phyloP scores from a whole-genome alignment of 2,888 invertebrate species.

The Drosophila buzzatii region DNA sequence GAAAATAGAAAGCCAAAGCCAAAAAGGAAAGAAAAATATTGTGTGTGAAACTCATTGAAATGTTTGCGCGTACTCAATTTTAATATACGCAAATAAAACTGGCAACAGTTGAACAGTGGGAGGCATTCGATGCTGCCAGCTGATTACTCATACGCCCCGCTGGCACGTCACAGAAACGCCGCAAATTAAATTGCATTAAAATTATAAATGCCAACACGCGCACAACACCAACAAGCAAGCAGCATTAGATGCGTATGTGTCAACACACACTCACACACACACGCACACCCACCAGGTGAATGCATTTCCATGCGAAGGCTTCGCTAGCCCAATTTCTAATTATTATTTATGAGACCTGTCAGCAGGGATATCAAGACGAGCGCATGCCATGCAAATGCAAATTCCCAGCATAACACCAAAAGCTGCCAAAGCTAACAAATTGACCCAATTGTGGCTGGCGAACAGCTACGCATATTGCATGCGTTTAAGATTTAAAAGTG shows the following conservation, averaged over 20 bases:
- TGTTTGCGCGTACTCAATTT: conserved; percentile 79
- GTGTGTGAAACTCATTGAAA: conserved; percentile 79
- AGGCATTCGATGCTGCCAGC: conserved; percentile 33
- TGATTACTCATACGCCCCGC: conserved; percentile 75
- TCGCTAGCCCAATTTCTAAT: conserved; percentile 57
- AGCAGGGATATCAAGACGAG: conserved; percentile 34
- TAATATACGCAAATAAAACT: conserved; percentile 62
- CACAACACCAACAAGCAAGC: conserved; percentile 5
- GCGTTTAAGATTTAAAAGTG: not conserved
- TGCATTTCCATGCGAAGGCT: conserved; percentile 56
- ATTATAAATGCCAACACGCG: conserved; percentile 59
- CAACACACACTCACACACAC: conserved; percentile 24
- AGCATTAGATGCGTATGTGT: conserved; percentile 40
- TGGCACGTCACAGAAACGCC: conserved; percentile 39
- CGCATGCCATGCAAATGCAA: conserved; percentile 15
- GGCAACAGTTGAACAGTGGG: conserved; percentile 48
- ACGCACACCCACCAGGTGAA: conserved; percentile 30
- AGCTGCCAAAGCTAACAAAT: conserved; percentile 25
- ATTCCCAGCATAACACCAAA: conserved; percentile 11
- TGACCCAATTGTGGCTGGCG: not conserved
- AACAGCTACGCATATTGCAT: not conserved
- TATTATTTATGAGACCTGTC: conserved; percentile 67
- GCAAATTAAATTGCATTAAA: conserved; percentile 70
- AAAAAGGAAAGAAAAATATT: conserved; percentile 37
- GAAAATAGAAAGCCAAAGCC: conserved; percentile 73